phyloP scores from a whole-genome alignment of 2,888 invertebrate genomes.

The Troides aeacus region DNA sequence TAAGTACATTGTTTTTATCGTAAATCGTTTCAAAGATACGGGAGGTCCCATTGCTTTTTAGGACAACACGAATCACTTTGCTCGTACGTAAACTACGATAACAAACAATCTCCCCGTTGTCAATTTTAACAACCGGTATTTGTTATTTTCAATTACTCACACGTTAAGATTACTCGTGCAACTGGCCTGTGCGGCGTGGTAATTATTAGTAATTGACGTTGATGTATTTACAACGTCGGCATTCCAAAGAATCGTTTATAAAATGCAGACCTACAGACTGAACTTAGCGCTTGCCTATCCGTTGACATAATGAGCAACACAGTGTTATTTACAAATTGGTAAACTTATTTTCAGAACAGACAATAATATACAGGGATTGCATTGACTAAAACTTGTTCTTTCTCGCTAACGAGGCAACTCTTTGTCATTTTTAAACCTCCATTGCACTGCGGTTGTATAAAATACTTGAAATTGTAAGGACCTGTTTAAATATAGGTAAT shows the following conservation, averaged over 20 bases:
- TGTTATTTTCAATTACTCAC: conserved; percentile 30
- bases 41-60: conserved; percentile 11
- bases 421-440: conserved; percentile 64
- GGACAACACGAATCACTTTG: conserved; percentile 6
- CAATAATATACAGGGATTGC: conserved; percentile 63
- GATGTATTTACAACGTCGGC: conserved; percentile 29
- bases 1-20: conserved; percentile 3
- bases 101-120: conserved; percentile 25
- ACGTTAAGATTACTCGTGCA: conserved; percentile 22
- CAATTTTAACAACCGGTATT: conserved; percentile 28
- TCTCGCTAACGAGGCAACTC: conserved; percentile 43
- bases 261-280: conserved; percentile 30
- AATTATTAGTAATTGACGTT: conserved; percentile 30
- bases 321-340: conserved; percentile 54
- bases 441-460: conserved; percentile 62
- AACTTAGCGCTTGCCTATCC: neutral
- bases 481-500: conserved; percentile 59
- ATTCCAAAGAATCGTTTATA: conserved; percentile 16
- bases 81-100: conserved; percentile 14
- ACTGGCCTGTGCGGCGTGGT: conserved; percentile 17
- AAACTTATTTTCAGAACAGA: conserved; percentile 49
- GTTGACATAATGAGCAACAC: conserved; percentile 38
- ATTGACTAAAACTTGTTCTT: conserved; percentile 33
- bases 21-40: conserved; percentile 5
- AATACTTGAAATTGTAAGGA: conserved; percentile 55